A percentile compares a stretch with the other conserved stretches of the same genome.
Conservation (phyloP, 2,797 vertebrate species). For the Ctenochaetus hawaiiensis region DNA sequence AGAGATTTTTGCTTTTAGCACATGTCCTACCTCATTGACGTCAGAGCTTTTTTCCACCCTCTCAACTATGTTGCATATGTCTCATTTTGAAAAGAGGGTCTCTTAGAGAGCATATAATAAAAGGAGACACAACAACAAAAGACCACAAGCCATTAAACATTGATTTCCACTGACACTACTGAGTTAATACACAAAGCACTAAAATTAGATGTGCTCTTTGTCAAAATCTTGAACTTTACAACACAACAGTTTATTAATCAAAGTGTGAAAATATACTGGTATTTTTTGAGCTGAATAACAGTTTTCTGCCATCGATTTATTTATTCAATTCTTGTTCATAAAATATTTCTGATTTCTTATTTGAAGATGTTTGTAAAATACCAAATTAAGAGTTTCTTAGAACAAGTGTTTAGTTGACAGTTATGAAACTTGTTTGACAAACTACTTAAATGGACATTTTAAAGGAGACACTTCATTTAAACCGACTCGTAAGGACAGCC, state of each 20-base stretch:
- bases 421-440: constrained; percentile 5
- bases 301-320: too few species aligned
- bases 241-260: constrained; percentile 42
- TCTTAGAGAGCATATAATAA: constrained; percentile 66
- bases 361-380: constrained; percentile 15
- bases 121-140: constrained; percentile 66
- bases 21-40: constrained; percentile 82
- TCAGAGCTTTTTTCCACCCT: constrained; percentile 74
- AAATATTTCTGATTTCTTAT: background rate
- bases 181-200: constrained; percentile 51
- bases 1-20: constrained; percentile 80
- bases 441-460: background rate
- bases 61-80: constrained; percentile 64
- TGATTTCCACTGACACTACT: constrained; percentile 61
- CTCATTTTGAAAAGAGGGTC: constrained; percentile 67
- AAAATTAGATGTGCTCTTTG: constrained; percentile 45
- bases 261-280: background rate
- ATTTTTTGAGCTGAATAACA: too few species aligned
- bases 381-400: background rate
- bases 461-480: background rate
- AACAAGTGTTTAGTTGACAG: background rate
- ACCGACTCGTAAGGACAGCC: background rate
- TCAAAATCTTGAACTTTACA: constrained; percentile 21
- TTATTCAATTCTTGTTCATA: background rate
- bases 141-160: constrained; percentile 58